Conservation (phyloP, 1,140 invertebrate species). For the Drosophila miranda region DNA sequence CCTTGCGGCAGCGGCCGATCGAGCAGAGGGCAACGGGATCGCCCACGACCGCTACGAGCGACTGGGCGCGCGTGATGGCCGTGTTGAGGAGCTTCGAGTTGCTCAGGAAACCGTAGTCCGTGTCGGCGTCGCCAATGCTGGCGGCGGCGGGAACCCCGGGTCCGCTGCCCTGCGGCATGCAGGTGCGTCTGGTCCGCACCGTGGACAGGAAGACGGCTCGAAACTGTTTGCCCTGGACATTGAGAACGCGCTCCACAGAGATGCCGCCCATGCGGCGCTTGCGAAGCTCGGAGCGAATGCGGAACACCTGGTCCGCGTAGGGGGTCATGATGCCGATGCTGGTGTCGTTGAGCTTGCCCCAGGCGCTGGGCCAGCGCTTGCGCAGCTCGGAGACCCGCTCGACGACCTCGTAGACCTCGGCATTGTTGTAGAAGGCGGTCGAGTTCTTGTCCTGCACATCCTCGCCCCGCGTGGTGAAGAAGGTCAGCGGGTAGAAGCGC, state of each 20-base stretch:
- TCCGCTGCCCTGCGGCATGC: slow-evolving; percentile 82
- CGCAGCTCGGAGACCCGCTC: slow-evolving; percentile 88
- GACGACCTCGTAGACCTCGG: slow-evolving; percentile 92
- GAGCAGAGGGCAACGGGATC: slow-evolving; percentile 93
- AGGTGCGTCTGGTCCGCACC: slow-evolving; percentile 90
- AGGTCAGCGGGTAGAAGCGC: slow-evolving; percentile 89
- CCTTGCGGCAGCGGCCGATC: slow-evolving; percentile 91
- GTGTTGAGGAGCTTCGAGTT: slow-evolving; percentile 94
- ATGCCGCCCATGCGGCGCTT: slow-evolving; percentile 89
- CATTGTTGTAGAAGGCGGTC: slow-evolving; percentile 93
- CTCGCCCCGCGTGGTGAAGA: slow-evolving; percentile 91
- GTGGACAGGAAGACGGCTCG: slow-evolving; percentile 93
- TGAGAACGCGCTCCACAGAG: slow-evolving; percentile 92
- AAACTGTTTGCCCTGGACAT: slow-evolving; percentile 96
- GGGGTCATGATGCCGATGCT: slow-evolving; percentile 93
- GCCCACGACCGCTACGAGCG: slow-evolving; percentile 93
- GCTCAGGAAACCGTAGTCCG: slow-evolving; percentile 93
- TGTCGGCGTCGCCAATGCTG: slow-evolving; percentile 84
- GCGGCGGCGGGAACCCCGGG: slow-evolving; percentile 67
- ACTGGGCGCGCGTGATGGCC: slow-evolving; percentile 93
- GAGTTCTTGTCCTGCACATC: slow-evolving; percentile 91
- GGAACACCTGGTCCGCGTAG: slow-evolving; percentile 90
- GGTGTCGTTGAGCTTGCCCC: slow-evolving; percentile 89
- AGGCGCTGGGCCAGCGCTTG: slow-evolving; percentile 88
- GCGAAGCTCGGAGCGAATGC: slow-evolving; percentile 90